Evolutionary conservation across 2,888 invertebrate species (phyloP).

Genomic region (Vanessa cardui): DNA sequence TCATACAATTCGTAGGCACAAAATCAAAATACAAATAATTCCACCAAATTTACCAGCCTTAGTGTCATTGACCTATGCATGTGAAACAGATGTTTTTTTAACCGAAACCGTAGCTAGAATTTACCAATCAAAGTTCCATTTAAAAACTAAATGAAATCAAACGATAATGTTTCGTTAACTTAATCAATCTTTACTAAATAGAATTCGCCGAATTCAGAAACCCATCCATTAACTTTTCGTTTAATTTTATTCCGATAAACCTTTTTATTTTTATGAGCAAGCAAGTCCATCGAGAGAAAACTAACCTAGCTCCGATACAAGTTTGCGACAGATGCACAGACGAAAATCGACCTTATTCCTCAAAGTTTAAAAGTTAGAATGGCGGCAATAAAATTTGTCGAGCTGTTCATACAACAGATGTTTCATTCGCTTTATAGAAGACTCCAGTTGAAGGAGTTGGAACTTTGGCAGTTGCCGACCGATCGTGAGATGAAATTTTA

Average conservation of each 20-base stretch:
- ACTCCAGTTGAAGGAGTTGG: slow-evolving; percentile 34
- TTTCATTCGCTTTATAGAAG: slow-evolving; percentile 63
- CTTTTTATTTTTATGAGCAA: slow-evolving; percentile 69
- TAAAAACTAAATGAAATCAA: not conserved
- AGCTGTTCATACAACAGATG: slow-evolving; percentile 74
- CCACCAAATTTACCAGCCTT: no score
- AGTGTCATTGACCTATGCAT: no score
- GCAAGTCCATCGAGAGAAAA: slow-evolving; percentile 63
- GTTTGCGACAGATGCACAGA: slow-evolving; percentile 45
- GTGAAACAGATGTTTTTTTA: no score
- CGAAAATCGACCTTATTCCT: slow-evolving; percentile 29
- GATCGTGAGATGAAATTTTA: slow-evolving; percentile 71
- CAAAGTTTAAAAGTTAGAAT: slow-evolving; percentile 49
- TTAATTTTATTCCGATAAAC: slow-evolving; percentile 50
- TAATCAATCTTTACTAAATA: slow-evolving; percentile 15
- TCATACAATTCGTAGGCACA: no score
- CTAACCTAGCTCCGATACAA: slow-evolving; percentile 58
- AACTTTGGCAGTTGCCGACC: slow-evolving; percentile 45
- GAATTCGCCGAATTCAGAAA: slow-evolving; percentile 11
- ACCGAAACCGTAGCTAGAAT: not conserved
- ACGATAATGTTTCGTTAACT: slow-evolving; percentile 5
- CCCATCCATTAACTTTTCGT: slow-evolving; percentile 10
- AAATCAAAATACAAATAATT: no score
- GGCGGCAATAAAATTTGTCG: slow-evolving; percentile 46
- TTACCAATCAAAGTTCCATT: not conserved